Base-by-base conservation (phyloP, 2,797 vertebrate species). In the Hirundo rustica region DNA sequence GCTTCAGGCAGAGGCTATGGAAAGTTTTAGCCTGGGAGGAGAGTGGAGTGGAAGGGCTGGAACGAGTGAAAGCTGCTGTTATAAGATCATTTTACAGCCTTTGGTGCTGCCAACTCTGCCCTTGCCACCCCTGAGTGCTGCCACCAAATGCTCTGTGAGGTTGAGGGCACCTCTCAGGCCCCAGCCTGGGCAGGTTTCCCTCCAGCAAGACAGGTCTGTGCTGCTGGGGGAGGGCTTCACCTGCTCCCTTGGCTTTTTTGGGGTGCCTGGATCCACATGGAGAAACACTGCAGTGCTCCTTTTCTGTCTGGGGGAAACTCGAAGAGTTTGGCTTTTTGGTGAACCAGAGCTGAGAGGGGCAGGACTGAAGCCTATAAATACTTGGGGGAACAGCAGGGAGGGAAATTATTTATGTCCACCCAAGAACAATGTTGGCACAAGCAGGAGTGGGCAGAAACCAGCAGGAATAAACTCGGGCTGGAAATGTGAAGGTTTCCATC, bases 351-450 rank as follows among this genome's bases (percentile, higher is more conserved):
- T 72, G 81, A 89, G 54, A 71, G 65, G 65, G 40, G 68, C 76
- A 93, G 92, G 84, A 60, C 48, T 20, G 57, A 36, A 87, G 74
- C 51, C 85, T 86, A 34, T 73, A 81, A 94, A 55, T 94, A 79
- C 32, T 38, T 26, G 11, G 30, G 54, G 32, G 57, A 58, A 38
- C 3, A 5, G 62, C 62, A 76, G 67, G 67, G 82, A 85, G 38
- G 67, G 47, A 72, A 66, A 82, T 68, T 78, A 89, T 61, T 95
- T 93, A 61, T 26, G 67, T 92, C 72, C 68, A 47, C 64, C 45
- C 72, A 62, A 78, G 85, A 91, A 93, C 71, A 85, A 85, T 66
- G 76, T 79, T 89, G 90, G 88, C 78, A 67, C 36, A 36, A 78
- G 81, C 62, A 74, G 0, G 29, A 78, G 57, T 1, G 30, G 47